phyloP scores from a whole-genome alignment of 2,797 vertebrate species.

The Yasuhikotakia modesta region DNA sequence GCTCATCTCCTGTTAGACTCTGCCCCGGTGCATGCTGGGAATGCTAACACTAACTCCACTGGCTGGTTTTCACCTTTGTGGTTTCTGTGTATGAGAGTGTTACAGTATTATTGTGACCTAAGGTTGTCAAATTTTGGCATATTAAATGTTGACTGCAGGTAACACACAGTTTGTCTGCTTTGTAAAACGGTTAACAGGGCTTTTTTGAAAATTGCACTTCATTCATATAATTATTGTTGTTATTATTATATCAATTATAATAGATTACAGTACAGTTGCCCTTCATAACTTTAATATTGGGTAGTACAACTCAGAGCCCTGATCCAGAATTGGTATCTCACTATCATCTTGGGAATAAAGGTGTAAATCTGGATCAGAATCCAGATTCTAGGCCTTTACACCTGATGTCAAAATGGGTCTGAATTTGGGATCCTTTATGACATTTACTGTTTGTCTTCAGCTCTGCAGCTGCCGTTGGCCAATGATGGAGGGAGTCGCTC shows the following conservation, averaged over 20 bases:
- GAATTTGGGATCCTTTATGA: not conserved
- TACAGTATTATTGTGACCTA: not conserved
- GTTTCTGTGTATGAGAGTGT: slow-evolving; percentile 35
- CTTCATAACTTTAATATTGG: too few relatives aligned
- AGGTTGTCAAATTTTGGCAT: not conserved
- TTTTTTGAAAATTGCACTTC: not conserved
- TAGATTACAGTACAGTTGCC: too few relatives aligned
- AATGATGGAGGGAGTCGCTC: slow-evolving; percentile 90
- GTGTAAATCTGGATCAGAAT: not conserved
- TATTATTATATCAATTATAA: too few relatives aligned
- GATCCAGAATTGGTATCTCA: not conserved
- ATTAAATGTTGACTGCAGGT: not conserved
- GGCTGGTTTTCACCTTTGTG: slow-evolving; percentile 48
- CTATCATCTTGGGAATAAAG: not conserved
- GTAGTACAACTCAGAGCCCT: not conserved
- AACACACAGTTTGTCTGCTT: not conserved
- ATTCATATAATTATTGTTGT: too few relatives aligned
- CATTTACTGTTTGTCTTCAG: slow-evolving; percentile 63
- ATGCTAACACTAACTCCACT: slow-evolving; percentile 47
- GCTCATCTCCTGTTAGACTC: slow-evolving; percentile 19
- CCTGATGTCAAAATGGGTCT: not conserved
- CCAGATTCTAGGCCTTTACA: not conserved
- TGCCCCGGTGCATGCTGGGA: slow-evolving; percentile 56
- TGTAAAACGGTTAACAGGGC: not conserved
- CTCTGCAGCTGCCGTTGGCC: slow-evolving; percentile 89